phyloP scores from a whole-genome alignment of 30 jellyfish, hydroid and myxozoan species.

The Hydractinia symbiolongicarpus region DNA sequence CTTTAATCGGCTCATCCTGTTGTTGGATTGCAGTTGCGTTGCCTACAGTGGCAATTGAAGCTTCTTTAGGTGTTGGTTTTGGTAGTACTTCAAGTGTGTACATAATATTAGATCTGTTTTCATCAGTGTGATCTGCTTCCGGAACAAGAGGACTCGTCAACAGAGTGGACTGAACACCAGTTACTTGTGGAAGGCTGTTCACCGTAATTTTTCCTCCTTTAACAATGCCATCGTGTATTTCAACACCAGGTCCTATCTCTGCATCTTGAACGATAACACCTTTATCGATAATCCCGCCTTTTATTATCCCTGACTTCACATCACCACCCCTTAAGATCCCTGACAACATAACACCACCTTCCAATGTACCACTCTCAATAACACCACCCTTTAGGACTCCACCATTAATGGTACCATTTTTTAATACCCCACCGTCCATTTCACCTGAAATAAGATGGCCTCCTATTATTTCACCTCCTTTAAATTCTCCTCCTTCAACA shows the following conservation, averaged over 20 bases:
- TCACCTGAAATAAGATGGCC: constrained; percentile 77
- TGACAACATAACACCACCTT: constrained; percentile 84
- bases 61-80: constrained; percentile 2
- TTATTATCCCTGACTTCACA: constrained; percentile 84
- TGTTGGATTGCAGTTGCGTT: not conserved
- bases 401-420: constrained; percentile 85
- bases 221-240: constrained; percentile 35
- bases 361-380: constrained; percentile 81
- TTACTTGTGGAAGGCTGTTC: constrained; percentile 17
- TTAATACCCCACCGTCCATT: constrained; percentile 87
- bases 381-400: constrained; percentile 93
- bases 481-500: constrained; percentile 82
- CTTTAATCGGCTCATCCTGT: not conserved
- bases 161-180: not conserved
- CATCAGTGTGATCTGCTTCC: constrained; percentile 5
- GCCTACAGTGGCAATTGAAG: not conserved
- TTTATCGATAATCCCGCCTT: constrained; percentile 93
- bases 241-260: constrained; percentile 65
- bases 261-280: constrained; percentile 91
- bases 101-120: constrained; percentile 17
- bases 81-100: constrained; percentile 18
- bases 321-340: constrained; percentile 88
- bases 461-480: constrained; percentile 79
- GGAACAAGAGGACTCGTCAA: constrained; percentile 1
- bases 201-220: constrained; percentile 36